phyloP scores from a whole-genome alignment of 2,797 vertebrate species.

The Trachurus trachurus region DNA sequence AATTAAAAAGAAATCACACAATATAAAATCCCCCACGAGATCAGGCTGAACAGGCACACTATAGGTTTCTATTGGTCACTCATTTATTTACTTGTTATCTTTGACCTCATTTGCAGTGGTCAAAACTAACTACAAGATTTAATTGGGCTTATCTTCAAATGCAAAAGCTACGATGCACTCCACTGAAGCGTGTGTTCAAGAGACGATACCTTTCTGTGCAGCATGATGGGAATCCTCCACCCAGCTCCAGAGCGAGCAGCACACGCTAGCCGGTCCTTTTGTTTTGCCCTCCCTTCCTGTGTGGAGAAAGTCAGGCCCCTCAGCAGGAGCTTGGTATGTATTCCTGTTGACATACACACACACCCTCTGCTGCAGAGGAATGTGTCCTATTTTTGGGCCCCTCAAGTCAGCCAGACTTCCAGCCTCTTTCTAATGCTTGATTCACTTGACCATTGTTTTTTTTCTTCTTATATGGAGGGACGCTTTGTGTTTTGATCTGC shows the following conservation, averaged over 20 bases:
- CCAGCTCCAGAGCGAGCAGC: constrained; percentile 24
- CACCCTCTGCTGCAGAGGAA: constrained; percentile 72
- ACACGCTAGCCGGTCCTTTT: constrained; percentile 58
- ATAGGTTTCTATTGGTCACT: neutral
- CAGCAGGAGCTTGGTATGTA: constrained; percentile 73
- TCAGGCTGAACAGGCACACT: neutral
- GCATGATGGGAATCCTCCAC: constrained; percentile 38
- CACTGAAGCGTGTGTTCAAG: constrained; percentile 40
- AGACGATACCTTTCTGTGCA: constrained; percentile 26
- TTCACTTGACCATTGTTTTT: constrained; percentile 66
- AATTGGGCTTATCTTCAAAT: neutral
- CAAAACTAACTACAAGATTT: neutral
- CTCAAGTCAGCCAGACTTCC: constrained; percentile 59
- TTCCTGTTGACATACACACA: constrained; percentile 73
- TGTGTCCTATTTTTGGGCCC: constrained; percentile 77
- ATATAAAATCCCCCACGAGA: neutral
- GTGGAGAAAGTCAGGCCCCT: constrained; percentile 70
- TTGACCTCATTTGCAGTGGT: neutral
- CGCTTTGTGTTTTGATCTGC: constrained; percentile 42
- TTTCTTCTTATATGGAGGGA: constrained; percentile 15
- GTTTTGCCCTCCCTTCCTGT: constrained; percentile 58
- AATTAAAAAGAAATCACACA: neutral
- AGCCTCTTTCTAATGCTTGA: constrained; percentile 50
- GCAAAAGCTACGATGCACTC: neutral
- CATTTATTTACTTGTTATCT: neutral